phyloP scores from a whole-genome alignment of 2,888 invertebrate genomes.

The Standfussiana lucernea region DNA sequence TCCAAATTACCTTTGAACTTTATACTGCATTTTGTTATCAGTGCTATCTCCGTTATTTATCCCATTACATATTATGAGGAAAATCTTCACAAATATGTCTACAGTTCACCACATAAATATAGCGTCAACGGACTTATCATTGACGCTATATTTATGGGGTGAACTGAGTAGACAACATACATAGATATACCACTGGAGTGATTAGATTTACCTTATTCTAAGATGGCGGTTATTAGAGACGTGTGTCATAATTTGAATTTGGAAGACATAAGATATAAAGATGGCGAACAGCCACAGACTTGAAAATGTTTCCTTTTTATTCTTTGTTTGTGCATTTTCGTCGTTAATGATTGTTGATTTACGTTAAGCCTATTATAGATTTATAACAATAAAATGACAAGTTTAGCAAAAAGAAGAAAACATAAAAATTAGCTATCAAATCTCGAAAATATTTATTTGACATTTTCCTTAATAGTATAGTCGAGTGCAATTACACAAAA shows the following conservation, averaged over 20 bases:
- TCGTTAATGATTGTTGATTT: no score
- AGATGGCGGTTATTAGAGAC: background rate
- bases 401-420: background rate
- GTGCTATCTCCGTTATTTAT: conserved; percentile 4
- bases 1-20: background rate
- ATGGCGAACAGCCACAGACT: background rate
- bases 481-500: no score
- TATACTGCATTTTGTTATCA: background rate
- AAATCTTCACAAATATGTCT: conserved; percentile 13
- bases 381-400: no score
- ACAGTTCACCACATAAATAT: no score
- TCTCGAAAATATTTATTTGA: background rate
- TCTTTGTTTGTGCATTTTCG: background rate
- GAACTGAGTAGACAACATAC: background rate
- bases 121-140: conserved; percentile 26
- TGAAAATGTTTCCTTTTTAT: background rate
- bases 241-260: background rate
- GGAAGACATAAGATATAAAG: background rate
- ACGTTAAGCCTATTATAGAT: no score
- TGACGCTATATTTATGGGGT: conserved; percentile 10
- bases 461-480: background rate
- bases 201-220: background rate
- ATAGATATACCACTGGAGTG: background rate
- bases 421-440: background rate
- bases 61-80: conserved; percentile 2